phyloP scores from a whole-genome alignment of 2,113 vertebrate species.

The Corythornis cristatus region DNA sequence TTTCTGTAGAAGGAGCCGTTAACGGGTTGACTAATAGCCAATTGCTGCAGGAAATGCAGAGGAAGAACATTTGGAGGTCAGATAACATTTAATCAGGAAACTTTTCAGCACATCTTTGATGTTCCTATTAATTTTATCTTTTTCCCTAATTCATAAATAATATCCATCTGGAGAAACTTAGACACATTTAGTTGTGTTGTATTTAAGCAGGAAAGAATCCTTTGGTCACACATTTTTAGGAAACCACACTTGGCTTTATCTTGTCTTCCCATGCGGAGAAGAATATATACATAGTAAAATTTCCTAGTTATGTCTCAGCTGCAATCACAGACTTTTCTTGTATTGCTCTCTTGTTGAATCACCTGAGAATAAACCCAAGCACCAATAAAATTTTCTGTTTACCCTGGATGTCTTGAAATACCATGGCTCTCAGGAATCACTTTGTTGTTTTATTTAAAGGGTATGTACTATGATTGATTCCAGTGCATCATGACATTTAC shows the following conservation, averaged over 20 bases:
- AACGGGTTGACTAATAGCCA: conserved; percentile 20
- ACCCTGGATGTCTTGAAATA: conserved; percentile 62
- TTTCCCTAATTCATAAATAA: conserved; percentile 28
- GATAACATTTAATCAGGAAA: conserved; percentile 38
- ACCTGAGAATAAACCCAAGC: background rate
- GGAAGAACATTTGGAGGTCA: conserved; percentile 39
- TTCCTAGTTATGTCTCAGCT: background rate
- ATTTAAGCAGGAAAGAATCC: conserved; percentile 46
- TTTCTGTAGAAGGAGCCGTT: conserved; percentile 7
- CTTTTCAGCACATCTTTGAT: conserved; percentile 44
- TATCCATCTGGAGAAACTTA: conserved; percentile 49
- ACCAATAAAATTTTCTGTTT: conserved; percentile 53
- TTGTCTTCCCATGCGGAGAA: background rate
- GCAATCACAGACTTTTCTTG: background rate
- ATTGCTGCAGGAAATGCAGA: conserved; percentile 47
- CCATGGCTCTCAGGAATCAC: conserved; percentile 50
- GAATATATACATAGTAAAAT: background rate
- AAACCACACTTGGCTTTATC: conserved; percentile 29
- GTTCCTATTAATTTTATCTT: conserved; percentile 38
- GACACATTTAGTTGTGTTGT: background rate
- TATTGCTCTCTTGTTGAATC: background rate
- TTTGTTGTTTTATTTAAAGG: conserved; percentile 64
- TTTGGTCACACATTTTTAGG: conserved; percentile 26
- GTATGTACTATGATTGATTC: conserved; percentile 43
- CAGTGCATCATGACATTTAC: conserved; percentile 57